Base-by-base conservation (phyloP, 2,113 vertebrate genomes). In the Thomomys bottae region DNA sequence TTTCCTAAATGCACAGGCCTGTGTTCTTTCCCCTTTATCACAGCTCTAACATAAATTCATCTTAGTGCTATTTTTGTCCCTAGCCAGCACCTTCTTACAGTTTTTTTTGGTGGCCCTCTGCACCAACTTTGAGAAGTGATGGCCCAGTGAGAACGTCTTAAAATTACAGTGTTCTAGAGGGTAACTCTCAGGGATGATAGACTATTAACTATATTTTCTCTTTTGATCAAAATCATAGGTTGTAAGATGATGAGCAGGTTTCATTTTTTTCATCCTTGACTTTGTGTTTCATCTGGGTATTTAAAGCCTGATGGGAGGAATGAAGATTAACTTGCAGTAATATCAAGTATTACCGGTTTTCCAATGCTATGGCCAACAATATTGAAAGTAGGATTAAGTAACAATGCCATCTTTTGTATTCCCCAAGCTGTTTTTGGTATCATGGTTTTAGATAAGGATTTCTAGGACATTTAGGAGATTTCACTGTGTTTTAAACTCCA, bases 381-480 rank as follows among this genome's bases (percentile, higher is more conserved):
- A 7, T n/a, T 21, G 6, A 67, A 89, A 76, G 32, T 42, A 89
- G 89, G n/a, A 89, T 75, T 38, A 20, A 72, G 75, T 75, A 80
- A 87, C 26, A 66, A 21, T 54, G 11, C 24, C 28, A 32, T 32
- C n/a, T n/a, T n/a, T n/a, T n/a, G 3, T 45, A 68, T 85, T 85
- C 64, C 67, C 66, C 67, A 84, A 34, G 54, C 11, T 61, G 67
- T 73, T 94, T 7, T 12, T 75, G 26, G 4, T 83, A 75, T 70
- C 78, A 45, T 54, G 15, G 24, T 30, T 90, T 63, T 71, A 84
- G 76, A 59, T 64, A 93, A 92, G 32, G 28, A 54, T 92, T 88
- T 89, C 54, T 75, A 79, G 80, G 34, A 72, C 4, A 54, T 71
- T 82, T 83, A 49, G 88, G 34, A 91, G 18, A 86, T 59, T 79